Conservation (phyloP, 1,140 invertebrate species). For the Aphelinus atriplicis region DNA sequence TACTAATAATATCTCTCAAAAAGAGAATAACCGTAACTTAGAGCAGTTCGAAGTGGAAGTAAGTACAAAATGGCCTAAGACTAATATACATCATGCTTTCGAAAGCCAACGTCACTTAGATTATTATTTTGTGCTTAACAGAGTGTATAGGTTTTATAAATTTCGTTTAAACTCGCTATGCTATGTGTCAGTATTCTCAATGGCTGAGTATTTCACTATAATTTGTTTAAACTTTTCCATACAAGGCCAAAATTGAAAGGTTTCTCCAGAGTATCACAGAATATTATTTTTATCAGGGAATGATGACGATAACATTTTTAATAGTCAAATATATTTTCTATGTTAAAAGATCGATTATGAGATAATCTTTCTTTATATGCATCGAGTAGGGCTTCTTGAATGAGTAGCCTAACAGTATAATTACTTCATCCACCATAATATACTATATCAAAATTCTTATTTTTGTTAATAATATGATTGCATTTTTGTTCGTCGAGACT, state of each 20-base stretch:
- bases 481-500: slow-evolving; percentile 26
- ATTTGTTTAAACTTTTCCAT: slow-evolving; percentile 18
- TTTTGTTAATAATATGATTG: slow-evolving; percentile 8
- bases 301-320: slow-evolving; percentile 19
- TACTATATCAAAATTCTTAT: slow-evolving; percentile 33
- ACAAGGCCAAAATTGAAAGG: slow-evolving; percentile 25
- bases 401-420: slow-evolving; percentile 10
- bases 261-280: slow-evolving; percentile 39
- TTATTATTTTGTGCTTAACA: slow-evolving; percentile 21
- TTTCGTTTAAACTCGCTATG: slow-evolving; percentile 32
- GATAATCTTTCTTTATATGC: too few species aligned
- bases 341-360: too few species aligned
- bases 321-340: slow-evolving; percentile 12
- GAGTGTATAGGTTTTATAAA: slow-evolving; percentile 34
- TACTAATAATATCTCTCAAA: slow-evolving; percentile 35
- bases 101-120: slow-evolving; percentile 9
- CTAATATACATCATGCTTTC: slow-evolving; percentile 41
- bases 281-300: slow-evolving; percentile 22
- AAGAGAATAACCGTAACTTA: slow-evolving; percentile 26
- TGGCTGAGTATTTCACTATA: slow-evolving; percentile 28
- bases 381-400: too few species aligned
- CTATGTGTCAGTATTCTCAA: slow-evolving; percentile 20
- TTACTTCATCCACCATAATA: background rate
- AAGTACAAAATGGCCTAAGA: slow-evolving; percentile 61
- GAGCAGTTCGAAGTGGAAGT: slow-evolving; percentile 46